Percentiles rank a stretch among this genome's conserved stretches.
phyloP scores from a whole-genome alignment of 2,888 invertebrate genomes.

The Mythimna lalbum region DNA sequence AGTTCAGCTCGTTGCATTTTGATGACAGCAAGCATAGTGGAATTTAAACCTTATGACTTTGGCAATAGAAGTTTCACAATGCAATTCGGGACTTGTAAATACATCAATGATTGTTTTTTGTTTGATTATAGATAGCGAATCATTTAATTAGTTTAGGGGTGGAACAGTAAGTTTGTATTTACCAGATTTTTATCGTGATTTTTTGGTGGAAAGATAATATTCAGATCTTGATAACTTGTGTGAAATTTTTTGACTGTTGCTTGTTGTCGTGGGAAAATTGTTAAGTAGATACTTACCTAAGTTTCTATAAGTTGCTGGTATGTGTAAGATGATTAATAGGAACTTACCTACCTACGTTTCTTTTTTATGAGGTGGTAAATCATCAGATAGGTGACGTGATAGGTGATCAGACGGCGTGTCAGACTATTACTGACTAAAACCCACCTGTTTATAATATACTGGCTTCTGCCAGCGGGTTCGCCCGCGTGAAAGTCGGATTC shows the following conservation, averaged over 20 bases:
- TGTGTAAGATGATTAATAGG: background rate
- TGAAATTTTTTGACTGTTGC: slow-evolving; percentile 27
- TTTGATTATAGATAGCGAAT: slow-evolving; percentile 49
- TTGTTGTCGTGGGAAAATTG: slow-evolving; percentile 41
- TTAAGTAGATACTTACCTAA: background rate
- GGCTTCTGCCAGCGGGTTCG: no score
- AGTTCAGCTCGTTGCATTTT: slow-evolving; percentile 13
- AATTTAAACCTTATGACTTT: background rate
- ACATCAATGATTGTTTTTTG: slow-evolving; percentile 22
- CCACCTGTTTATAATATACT: no score
- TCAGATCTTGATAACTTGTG: slow-evolving; percentile 26
- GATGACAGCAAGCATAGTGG: background rate
- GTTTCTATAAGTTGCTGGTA: background rate
- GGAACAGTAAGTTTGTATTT: slow-evolving; percentile 21
- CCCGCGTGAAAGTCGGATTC: no score
- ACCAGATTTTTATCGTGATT: slow-evolving; percentile 54
- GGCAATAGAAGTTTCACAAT: background rate
- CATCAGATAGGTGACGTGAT: no score
- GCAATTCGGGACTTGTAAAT: background rate
- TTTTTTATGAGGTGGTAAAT: no score
- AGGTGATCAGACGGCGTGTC: no score
- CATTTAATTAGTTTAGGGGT: slow-evolving; percentile 40
- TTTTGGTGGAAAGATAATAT: slow-evolving; percentile 31
- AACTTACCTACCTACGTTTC: background rate
- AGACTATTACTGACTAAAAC: no score